Conservation (phyloP, 2,888 invertebrate species). For the Callinectes sapidus region DNA sequence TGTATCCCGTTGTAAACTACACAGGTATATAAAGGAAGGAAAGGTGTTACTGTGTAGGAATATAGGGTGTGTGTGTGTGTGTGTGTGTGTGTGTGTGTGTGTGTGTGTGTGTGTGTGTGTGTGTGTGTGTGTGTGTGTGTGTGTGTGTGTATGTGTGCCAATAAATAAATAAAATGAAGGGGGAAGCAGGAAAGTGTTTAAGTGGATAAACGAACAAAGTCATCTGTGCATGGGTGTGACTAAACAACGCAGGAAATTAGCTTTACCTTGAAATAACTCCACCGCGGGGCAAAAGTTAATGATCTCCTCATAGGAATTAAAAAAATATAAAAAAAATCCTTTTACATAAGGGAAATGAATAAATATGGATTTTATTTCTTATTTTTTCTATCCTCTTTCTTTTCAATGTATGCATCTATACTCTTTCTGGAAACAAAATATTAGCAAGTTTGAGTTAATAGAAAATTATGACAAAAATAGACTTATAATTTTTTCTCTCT, state of each 20-base stretch:
- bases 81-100: too few relatives aligned
- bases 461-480: too few relatives aligned
- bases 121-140: too few relatives aligned
- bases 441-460: too few relatives aligned
- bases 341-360: neutral
- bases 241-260: neutral
- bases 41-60: neutral
- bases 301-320: neutral
- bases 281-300: neutral
- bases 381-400: neutral
- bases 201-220: neutral
- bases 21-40: neutral
- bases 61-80: neutral
- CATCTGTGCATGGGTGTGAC: neutral
- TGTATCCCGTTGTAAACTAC: neutral
- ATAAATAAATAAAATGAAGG: neutral
- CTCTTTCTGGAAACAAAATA: too few relatives aligned
- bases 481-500: constrained; percentile 24
- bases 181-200: neutral
- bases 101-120: too few relatives aligned
- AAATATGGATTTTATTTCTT: neutral
- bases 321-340: neutral
- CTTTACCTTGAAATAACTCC: neutral
- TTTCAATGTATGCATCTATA: neutral
- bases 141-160: too few relatives aligned